These are phyloP conservation scores for Anneissia japonica DNA, from an alignment of 35 echinoderm and acorn worm genomes.

Conservation along the genomic window DNA sequence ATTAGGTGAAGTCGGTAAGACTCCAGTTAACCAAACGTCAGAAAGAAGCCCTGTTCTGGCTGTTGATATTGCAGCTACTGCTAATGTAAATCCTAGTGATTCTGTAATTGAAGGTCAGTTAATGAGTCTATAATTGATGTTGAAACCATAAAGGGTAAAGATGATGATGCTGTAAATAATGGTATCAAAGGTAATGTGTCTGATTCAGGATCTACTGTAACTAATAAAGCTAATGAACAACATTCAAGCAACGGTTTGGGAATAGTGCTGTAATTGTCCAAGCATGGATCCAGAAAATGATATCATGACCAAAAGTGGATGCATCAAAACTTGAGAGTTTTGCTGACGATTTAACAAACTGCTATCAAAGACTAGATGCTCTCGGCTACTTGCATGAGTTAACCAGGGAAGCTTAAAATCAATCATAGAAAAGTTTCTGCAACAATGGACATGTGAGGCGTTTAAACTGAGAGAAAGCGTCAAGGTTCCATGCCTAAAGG, in stretches of 20 bases:
- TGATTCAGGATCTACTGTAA: too few relatives aligned
- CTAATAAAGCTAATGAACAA: background rate
- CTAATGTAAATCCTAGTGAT: too few relatives aligned
- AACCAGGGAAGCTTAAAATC: background rate
- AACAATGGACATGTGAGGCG: background rate
- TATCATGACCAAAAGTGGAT: too few relatives aligned
- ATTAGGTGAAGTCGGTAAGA: too few relatives aligned
- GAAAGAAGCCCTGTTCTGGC: too few relatives aligned
- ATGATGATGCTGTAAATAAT: too few relatives aligned
- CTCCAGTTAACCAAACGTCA: too few relatives aligned
- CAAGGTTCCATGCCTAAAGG: background rate
- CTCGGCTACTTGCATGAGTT: background rate
- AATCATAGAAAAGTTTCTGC: background rate
- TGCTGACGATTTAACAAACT: conserved; percentile 13
- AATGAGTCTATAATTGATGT: too few relatives aligned
- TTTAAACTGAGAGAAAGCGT: background rate
- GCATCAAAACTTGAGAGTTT: background rate
- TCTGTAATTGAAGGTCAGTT: too few relatives aligned
- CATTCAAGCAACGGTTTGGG: conserved; percentile 13
- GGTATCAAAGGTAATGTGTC: too few relatives aligned
- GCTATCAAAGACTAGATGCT: background rate
- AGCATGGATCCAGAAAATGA: conserved; percentile 11
- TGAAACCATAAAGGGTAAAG: too few relatives aligned
- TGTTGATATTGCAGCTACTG: too few relatives aligned
- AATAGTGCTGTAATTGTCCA: conserved; percentile 10